Evolutionary conservation across 2,888 invertebrate species (phyloP), one percentile per base, ranked within the genome.

Genomic region (Horisme vitalbata): DNA sequence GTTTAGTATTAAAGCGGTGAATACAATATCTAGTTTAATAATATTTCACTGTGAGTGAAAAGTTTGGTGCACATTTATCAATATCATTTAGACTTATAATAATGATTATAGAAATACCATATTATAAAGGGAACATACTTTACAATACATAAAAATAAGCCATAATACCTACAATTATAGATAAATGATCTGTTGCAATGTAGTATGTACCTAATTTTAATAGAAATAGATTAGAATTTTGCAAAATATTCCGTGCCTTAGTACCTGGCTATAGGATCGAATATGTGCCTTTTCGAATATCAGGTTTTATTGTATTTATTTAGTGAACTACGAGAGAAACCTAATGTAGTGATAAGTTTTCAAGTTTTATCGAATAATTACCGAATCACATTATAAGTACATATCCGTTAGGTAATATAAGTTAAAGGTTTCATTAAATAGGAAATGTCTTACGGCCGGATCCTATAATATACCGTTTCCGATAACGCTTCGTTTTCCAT

Each of bases 41-140:
- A 47, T 26, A 53, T 43, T 44, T 46, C 53, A 55, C 56, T 50
- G 33, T 36, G 46, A 49, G 53, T 59, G 54, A 57, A 43, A 52
- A 15, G 61, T 65, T 65, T 61, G 65, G 66, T 68, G 61, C 66
- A 68, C 63, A 45, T 54, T 47, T 57, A 59, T 58, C 54, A 41
- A 49, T 27, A 28, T 57, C 52, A 59, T 57, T 57, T 47, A 57
- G 53, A 54, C 48, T 61, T 59, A 41, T 51, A 55, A 58, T 46
- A 34, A 47, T 15, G 37, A 20, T 18, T 12, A 34, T 47, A 32
- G 30, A 46, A 28, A 13, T 46, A 51, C 46, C 48, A 43, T 41
- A 37, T 44, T 41, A 35, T 56, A 49, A 44, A 32, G 38, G 39
- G 44, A 53, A 51, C 34, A 53, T 51, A 15, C 26, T 26, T 15